Evolutionary conservation across 2,888 invertebrate species (phyloP).

Genomic region (Isotomurus palustris): DNA sequence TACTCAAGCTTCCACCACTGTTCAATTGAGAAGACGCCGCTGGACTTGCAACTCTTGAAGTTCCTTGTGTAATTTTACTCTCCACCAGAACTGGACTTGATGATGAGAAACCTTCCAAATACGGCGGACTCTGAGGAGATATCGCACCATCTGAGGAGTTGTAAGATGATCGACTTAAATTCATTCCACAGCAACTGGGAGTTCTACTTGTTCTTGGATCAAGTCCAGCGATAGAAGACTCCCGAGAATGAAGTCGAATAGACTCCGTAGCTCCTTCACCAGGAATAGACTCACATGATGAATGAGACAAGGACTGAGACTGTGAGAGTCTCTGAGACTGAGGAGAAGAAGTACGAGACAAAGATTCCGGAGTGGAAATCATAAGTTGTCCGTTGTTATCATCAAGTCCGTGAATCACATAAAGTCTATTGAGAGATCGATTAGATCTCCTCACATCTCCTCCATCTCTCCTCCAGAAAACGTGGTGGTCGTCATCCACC

Average conservation of each 20-base stretch:
- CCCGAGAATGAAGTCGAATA: slow-evolving; percentile 37
- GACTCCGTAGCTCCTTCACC: slow-evolving; percentile 27
- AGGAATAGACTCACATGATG: slow-evolving; percentile 28
- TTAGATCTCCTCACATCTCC: slow-evolving; percentile 17
- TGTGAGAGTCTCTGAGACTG: slow-evolving; percentile 18
- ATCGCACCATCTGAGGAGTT: no score
- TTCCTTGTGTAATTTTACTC: neutral
- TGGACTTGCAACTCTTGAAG: no score
- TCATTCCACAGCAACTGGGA: slow-evolving; percentile 42
- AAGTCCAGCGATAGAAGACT: slow-evolving; percentile 20
- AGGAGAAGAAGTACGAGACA: slow-evolving; percentile 34
- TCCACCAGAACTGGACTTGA: no score
- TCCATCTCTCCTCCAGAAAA: neutral
- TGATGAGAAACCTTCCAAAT: no score
- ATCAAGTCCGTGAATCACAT: slow-evolving; percentile 34
- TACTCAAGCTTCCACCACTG: no score
- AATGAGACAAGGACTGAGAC: slow-evolving; percentile 26
- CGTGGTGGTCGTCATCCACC: neutral
- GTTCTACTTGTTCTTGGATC: slow-evolving; percentile 23
- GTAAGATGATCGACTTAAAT: slow-evolving; percentile 32
- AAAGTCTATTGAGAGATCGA: slow-evolving; percentile 26
- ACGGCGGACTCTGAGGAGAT: slow-evolving; percentile 40
- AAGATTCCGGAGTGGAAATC: slow-evolving; percentile 34
- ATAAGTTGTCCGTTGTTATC: slow-evolving; percentile 35
- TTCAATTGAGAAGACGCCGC: no score